A percentile compares a stretch with the other conserved stretches of the same genome.
These are phyloP conservation scores for Clarias batrachus DNA, from an alignment of 2,113 vertebrate genomes.

Conservation along the genomic window DNA sequence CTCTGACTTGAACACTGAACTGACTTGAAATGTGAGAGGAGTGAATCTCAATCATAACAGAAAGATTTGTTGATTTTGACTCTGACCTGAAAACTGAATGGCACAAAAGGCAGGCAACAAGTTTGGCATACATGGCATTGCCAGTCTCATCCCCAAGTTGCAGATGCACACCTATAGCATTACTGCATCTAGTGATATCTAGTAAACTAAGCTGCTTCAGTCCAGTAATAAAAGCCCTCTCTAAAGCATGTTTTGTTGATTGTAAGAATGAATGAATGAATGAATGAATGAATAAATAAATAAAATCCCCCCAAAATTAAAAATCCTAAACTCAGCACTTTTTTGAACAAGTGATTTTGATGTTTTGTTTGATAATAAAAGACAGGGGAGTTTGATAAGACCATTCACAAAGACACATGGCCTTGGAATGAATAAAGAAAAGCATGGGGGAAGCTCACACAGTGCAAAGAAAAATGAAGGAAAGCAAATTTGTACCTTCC, in stretches of 20 bases:
- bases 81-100: background rate
- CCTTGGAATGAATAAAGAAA: constrained; percentile 20
- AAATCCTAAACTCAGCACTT: background rate
- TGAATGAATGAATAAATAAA: too few species aligned
- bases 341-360: constrained; percentile 1
- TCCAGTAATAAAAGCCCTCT: background rate
- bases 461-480: constrained; percentile 8
- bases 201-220: background rate
- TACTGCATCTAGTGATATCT: background rate
- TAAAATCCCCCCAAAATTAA: too few species aligned
- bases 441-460: background rate
- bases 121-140: background rate
- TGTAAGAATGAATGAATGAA: background rate
- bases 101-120: background rate
- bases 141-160: background rate
- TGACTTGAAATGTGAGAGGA: background rate
- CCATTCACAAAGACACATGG: background rate
- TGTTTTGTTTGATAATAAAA: background rate
- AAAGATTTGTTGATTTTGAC: background rate
- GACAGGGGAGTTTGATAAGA: background rate
- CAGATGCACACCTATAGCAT: background rate
- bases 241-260: constrained; percentile 21
- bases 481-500: constrained; percentile 25
- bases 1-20: background rate
- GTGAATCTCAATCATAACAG: background rate